Base-by-base conservation (phyloP, 2,888 invertebrate species). In the Ypsolopha scabrella region DNA sequence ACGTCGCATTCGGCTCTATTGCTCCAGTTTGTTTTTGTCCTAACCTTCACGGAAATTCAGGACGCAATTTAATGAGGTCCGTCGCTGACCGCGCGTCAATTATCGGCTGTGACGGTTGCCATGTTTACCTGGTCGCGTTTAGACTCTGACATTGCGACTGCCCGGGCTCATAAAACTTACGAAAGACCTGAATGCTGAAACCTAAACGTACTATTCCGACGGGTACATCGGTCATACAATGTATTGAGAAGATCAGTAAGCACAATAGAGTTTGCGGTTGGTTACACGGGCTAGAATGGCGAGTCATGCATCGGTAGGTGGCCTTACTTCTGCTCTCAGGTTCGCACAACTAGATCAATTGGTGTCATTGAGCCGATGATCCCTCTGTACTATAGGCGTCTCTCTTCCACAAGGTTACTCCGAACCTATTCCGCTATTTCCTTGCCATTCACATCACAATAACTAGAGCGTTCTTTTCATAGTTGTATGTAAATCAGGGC, bases 321-420 rank as follows among this genome's bases (percentile, higher is more conserved):
- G 70, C 72, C 72, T 74, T 74, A 70, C 66, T 63, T 63, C 58
- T 59, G 64, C 62, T 61, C 66, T 69, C 68, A 75, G 76, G 73
- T 80, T 80, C 75, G 78, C 78, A 74, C 74, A 80, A 76, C 76
- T 80, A 80, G 69, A 71, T 74, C 83, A 85, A 85, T 85, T 85
- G 83, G 78, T 65, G 76, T 69, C 76, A 81, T 81, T 81, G 75
- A 82, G 78, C 67, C 63, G 62, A 65, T 69, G 68, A 68, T 75
- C 79, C 78, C 78, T 73, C 61, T 70, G 73, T 63, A 70, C 70
- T 70, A 69, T 24, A 67, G 71, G 65, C 70, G 66, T 63, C 62
- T 60, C 65, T 63, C 60, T 65, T 70, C 59, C 68, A 67, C 82
- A 82, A 83, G 85, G 82, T 81, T 75, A 76, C 73, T 33, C 49